Evolutionary conservation across 2,888 invertebrate genomes (phyloP).

Genomic region (Miltochrista miniata): DNA sequence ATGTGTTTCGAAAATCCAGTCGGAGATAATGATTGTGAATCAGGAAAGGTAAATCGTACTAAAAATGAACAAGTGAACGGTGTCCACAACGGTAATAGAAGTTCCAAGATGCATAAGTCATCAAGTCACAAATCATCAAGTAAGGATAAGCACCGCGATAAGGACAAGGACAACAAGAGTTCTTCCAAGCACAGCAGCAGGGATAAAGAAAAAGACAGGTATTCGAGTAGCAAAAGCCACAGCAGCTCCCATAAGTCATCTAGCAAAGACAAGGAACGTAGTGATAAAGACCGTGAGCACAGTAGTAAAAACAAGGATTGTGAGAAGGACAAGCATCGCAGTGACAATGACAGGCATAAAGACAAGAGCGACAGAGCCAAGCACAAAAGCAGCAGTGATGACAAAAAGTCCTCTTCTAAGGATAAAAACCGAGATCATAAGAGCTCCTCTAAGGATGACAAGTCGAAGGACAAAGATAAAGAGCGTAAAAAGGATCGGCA

Average conservation of each 20-base stretch:
- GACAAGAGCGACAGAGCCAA: slow-evolving; percentile 58
- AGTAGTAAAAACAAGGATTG: slow-evolving; percentile 54
- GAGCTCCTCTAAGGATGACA: slow-evolving; percentile 42
- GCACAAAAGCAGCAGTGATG: slow-evolving; percentile 55
- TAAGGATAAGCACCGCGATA: slow-evolving; percentile 88
- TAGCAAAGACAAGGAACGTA: slow-evolving; percentile 79
- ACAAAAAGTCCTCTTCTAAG: slow-evolving; percentile 71
- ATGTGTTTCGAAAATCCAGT: slow-evolving; percentile 87
- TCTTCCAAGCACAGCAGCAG: slow-evolving; percentile 76
- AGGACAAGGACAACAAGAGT: slow-evolving; percentile 85
- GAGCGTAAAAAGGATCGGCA: slow-evolving; percentile 69
- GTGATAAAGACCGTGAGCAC: slow-evolving; percentile 55
- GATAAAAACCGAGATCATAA: slow-evolving; percentile 67
- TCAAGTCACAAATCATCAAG: slow-evolving; percentile 87
- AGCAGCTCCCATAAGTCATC: slow-evolving; percentile 82
- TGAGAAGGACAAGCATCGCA: slow-evolving; percentile 65
- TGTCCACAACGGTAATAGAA: slow-evolving; percentile 89
- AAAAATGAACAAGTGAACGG: slow-evolving; percentile 89
- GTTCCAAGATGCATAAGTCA: slow-evolving; percentile 81
- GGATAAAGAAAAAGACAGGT: slow-evolving; percentile 81
- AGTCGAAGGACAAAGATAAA: slow-evolving; percentile 41
- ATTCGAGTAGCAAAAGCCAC: slow-evolving; percentile 81
- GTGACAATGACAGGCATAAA: slow-evolving; percentile 63
- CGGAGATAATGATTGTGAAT: slow-evolving; percentile 82
- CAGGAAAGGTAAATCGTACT: slow-evolving; percentile 81